Conservation (phyloP, 2,888 invertebrate genomes). For the Alitta virens region DNA sequence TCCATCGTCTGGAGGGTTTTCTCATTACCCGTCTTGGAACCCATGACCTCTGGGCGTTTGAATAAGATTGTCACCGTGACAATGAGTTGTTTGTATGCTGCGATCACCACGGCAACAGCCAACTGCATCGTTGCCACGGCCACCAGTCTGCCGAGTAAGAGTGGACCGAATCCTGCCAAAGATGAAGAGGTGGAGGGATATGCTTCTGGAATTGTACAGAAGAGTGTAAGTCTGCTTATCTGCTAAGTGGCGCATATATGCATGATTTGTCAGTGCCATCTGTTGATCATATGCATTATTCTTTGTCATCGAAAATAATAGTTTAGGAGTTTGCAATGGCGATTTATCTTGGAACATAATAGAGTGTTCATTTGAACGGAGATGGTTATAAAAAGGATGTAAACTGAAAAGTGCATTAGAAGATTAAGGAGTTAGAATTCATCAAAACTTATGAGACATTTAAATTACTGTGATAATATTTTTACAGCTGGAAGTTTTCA, state of each 20-base stretch:
- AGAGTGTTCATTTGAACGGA: too few relatives aligned
- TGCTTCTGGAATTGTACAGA: conserved; percentile 81
- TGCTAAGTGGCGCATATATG: too few relatives aligned
- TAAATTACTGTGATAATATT: too few relatives aligned
- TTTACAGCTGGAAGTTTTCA: conserved; percentile 73
- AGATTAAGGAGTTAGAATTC: too few relatives aligned
- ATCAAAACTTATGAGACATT: too few relatives aligned
- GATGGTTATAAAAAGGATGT: too few relatives aligned
- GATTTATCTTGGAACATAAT: too few relatives aligned
- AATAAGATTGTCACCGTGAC: conserved; percentile 78
- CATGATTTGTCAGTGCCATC: too few relatives aligned
- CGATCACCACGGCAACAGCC: conserved; percentile 57
- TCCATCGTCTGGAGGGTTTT: conserved; percentile 79
- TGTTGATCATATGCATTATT: too few relatives aligned
- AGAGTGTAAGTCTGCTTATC: conserved; percentile 67
- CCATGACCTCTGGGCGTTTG: conserved; percentile 79
- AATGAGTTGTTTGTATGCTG: conserved; percentile 75
- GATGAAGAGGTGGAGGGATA: conserved; percentile 81
- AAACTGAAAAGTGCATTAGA: too few relatives aligned
- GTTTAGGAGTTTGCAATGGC: too few relatives aligned
- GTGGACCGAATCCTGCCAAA: conserved; percentile 57
- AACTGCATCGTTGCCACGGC: conserved; percentile 51
- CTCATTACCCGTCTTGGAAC: conserved; percentile 83
- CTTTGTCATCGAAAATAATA: too few relatives aligned
- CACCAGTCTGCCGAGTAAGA: conserved; percentile 35